Conservation (phyloP, 1,140 invertebrate genomes). For the Ceratitis capitata region DNA sequence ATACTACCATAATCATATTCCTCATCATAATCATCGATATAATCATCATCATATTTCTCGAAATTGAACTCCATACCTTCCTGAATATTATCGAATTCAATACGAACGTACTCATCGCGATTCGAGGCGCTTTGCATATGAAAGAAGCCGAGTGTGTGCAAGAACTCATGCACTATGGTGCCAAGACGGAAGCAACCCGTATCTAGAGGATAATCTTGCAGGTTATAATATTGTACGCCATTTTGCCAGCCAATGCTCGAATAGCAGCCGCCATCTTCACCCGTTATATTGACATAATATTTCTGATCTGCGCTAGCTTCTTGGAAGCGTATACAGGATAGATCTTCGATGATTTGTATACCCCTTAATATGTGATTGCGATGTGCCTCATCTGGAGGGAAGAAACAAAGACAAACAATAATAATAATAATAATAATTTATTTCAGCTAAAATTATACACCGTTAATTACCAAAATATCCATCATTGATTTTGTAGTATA, state of each 20-base stretch:
- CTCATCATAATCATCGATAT: slow-evolving; percentile 67
- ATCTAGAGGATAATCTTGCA: slow-evolving; percentile 66
- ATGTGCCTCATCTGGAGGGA: slow-evolving; percentile 38
- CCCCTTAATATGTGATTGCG: slow-evolving; percentile 40
- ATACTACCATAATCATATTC: slow-evolving; percentile 77
- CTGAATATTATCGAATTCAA: slow-evolving; percentile 71
- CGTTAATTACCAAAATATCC: background rate
- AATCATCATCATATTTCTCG: slow-evolving; percentile 67
- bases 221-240: slow-evolving; percentile 68
- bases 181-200: slow-evolving; percentile 68
- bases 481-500: slow-evolving; percentile 57
- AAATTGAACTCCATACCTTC: slow-evolving; percentile 68
- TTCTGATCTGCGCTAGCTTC: slow-evolving; percentile 51
- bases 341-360: slow-evolving; percentile 60
- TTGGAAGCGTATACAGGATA: slow-evolving; percentile 53
- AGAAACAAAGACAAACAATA: background rate
- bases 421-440: background rate
- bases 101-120: slow-evolving; percentile 70
- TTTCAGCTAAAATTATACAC: no score
- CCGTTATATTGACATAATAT: slow-evolving; percentile 56
- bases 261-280: slow-evolving; percentile 65
- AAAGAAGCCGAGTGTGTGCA: slow-evolving; percentile 72
- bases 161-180: slow-evolving; percentile 74
- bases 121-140: slow-evolving; percentile 74
- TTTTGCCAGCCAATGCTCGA: slow-evolving; percentile 68